Evolutionary conservation across 2,113 vertebrate genomes (phyloP), one percentile per base, ranked within the genome.

Genomic region (Psettodes erumei): DNA sequence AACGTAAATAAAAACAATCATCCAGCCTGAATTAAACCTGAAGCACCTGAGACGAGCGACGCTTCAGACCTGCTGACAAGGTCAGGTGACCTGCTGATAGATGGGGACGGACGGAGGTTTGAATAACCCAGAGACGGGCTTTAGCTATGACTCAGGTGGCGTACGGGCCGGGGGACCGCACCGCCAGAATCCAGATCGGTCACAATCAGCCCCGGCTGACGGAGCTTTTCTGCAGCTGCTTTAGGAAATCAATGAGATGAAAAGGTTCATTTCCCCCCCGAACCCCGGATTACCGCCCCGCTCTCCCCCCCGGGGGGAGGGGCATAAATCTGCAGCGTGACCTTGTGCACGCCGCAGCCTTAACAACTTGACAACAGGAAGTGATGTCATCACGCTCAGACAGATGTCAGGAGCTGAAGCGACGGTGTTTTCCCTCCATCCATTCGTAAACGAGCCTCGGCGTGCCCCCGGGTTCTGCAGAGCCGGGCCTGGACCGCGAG

Each of bases 181-280:
- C 61, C 37, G 50, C 68, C 35, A 79, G 72, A 75, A 81, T 86
- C 62, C 79, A 86, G 81, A 93, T 94, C 88, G 30, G 89, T 93
- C 91, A 94, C 90, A 93, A 93, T 93, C 91, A 90, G 79, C 77
- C 85, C 82, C 71, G 71, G 75, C 88, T 87, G 90, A 93, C 91
- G 91, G 91, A 90, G 91, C 90, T 88, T 84, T 93, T 92, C 92
- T 92, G 84, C 88, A 79, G 85, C 86, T 90, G 88, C 89, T 91
- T 94, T 90, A 91, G 88, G 87, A 93, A 93, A 93, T 93, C 91
- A 89, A 92, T 88, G 86, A 90, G 92, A 94, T 94, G 90, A 94
- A 94, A 93, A 89, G 93, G 88, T 90, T 92, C 82, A 88, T 92
- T 93, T 91, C 90, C 82, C 85, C 82, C 85, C 68, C 76, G 89